Percentiles rank a stretch among this genome's conserved stretches.
Conservation (phyloP, 2,113 vertebrate genomes). For the Plecturocebus donacophilus region DNA sequence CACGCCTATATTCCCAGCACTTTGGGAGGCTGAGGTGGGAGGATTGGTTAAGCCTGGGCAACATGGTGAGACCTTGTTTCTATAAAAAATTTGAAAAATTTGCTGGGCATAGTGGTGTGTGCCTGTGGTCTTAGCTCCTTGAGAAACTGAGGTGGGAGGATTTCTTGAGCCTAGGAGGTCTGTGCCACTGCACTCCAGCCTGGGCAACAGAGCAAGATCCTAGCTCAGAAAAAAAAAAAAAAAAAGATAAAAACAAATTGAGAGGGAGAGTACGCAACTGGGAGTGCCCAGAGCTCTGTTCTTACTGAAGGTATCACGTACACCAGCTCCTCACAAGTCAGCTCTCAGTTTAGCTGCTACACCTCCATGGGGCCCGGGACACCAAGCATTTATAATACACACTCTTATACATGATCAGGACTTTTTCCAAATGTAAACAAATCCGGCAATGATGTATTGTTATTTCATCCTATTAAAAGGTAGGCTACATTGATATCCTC, state of each 20-base stretch:
- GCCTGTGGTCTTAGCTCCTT: too few species aligned
- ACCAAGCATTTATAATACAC: neutral
- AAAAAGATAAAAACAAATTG: neutral
- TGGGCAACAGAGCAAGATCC: too few species aligned
- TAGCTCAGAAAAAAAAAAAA: too few species aligned
- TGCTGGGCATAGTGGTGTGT: too few species aligned
- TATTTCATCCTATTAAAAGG: neutral
- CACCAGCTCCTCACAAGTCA: neutral
- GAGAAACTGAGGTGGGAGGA: too few species aligned
- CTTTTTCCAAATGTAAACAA: neutral
- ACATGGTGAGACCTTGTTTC: too few species aligned
- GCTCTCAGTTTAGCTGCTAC: neutral
- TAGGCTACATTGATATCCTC: neutral
- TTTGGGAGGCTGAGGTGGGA: too few species aligned
- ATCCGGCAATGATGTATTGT: neutral
- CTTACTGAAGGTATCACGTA: neutral
- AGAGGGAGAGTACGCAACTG: neutral
- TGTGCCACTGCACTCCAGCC: too few species aligned
- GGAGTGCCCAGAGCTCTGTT: rapidly evolving
- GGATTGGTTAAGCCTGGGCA: too few species aligned
- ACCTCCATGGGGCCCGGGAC: rapidly evolving
- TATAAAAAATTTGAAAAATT: too few species aligned
- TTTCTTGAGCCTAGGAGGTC: too few species aligned
- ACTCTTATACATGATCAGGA: neutral
- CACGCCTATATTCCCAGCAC: too few species aligned